Conservation (phyloP, 2,888 invertebrate species). For the Dioctria linearis region DNA sequence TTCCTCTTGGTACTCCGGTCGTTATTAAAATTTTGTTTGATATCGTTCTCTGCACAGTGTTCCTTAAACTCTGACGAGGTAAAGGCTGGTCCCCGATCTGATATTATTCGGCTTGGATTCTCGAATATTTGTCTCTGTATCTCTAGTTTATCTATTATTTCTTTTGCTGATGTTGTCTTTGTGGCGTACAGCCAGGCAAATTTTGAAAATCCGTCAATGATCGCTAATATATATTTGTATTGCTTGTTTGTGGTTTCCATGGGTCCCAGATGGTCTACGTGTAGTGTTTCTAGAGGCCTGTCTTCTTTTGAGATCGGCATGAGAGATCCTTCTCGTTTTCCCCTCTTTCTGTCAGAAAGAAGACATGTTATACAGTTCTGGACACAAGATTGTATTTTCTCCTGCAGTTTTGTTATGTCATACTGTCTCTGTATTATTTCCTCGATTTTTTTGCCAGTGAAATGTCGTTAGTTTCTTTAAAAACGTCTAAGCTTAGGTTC, state of each 20-base stretch:
- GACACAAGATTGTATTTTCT: no score
- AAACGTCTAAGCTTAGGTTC: no score
- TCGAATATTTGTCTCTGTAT: background rate
- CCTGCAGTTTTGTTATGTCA: no score
- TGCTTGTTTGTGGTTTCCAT: conserved; percentile 61
- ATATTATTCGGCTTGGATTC: background rate
- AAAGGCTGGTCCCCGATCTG: background rate
- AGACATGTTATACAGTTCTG: no score
- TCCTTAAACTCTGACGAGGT: conserved; percentile 64
- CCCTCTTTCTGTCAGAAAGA: no score
- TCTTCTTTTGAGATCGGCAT: no score
- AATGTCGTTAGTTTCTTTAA: no score
- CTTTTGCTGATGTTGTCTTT: background rate
- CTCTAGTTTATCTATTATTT: background rate
- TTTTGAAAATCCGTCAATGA: conserved; percentile 7
- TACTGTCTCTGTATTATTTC: no score
- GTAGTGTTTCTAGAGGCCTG: no score
- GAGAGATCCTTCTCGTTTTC: no score
- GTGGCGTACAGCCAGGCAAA: background rate
- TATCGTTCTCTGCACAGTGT: conserved; percentile 64
- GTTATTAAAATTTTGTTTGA: conserved; percentile 62
- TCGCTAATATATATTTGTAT: background rate
- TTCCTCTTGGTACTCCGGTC: conserved; percentile 62
- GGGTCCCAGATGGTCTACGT: conserved; percentile 66
- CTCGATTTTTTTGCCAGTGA: no score